Evolutionary conservation across 92 coral and sea anemone species (phyloP), one percentile per base, ranked within the genome.

Genomic region (Montipora capitata): DNA sequence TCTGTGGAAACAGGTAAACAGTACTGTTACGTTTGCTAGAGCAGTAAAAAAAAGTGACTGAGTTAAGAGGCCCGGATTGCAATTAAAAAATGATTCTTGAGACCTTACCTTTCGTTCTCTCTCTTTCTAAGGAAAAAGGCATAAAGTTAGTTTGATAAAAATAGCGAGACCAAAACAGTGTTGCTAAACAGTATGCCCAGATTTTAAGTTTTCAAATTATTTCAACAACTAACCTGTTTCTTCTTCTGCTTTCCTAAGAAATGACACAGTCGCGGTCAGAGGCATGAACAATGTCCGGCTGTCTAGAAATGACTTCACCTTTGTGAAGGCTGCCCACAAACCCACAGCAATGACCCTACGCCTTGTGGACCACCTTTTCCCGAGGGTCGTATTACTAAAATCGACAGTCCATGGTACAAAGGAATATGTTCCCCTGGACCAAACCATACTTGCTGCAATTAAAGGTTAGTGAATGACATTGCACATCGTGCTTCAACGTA

Each of bases 381-480:
- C 58, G 18, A 73, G 44, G 40, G 78, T 44, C 7, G 40, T 18
- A 38, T 58, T 76, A 13, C 65, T 54, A 9, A 27, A 44, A 51
- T 76, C 68, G 5, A 76, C 48, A 17, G 65, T 76, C 66, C 67
- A 52, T 54, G 81, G 81, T 15, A 52, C 81, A 40, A 76, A 76
- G 56, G 81, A 76, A 41, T 76, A 41, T 57, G 64, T 68, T 16
- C 58, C 80, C 39, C 81, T 76, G 40, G 81, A 76, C 43, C 66
- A 20, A 9, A n/a, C 15, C 67, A 39, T 40, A 12, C 54, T 54
- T 54, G 81, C 81, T 40, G 68, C 81, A 76, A 76, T 76, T 8
- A 76, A 51, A 76, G 81, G 81, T 76, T 13, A 76, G 67, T 40
- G 27, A 20, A 20, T 20, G 27, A 20, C 27, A 20, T 20, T 20